Evolutionary conservation across 1,140 invertebrate genomes (phyloP), one percentile per base, ranked within the genome.

Genomic region (Pseudomyrmex sp.): DNA sequence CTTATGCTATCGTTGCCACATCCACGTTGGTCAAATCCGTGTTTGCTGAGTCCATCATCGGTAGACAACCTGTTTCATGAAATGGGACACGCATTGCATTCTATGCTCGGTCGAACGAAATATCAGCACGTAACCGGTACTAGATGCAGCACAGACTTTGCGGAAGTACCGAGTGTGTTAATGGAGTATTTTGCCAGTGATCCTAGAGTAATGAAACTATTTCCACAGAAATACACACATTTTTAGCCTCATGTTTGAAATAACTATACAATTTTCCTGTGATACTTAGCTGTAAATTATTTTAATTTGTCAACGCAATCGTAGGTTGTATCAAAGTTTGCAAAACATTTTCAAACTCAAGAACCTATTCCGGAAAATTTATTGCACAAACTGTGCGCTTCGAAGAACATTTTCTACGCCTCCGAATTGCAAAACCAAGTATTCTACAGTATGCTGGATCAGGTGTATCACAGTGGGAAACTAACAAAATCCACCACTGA

Each of bases 41-140:
- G 97, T 50, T 94, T 99, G 54, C 95, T 99, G 23, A 96, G 96
- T 52, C 97, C 98, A 0, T 95, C 96, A 15, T 97, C 97, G 83
- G 97, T 99, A 12, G 99, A 99, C 93, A 99, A 99, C 95, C 94
- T 99, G 46, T 99, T 99, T 94, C 99, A 99, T 92, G 99, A 99
- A 95, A 98, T 99, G 97, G 99, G 99, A 0, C 99, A 99, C 95
- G 99, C 99, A 7, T 97, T 99, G 95, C 99, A 99, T 94, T 99
- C 99, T 5, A 99, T 99, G 98, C 93, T 99, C 70, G 99, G 97
- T 8, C 95, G 98, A 86, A 99, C 99, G 0, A 96, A 96, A 79
- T 99, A 99, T 95, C 99, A 99, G 94, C 99, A 99, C 94, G 98
- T 99, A 18, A 98, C 98, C 35, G 99, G 99, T 82, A 99, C 99